These are phyloP conservation scores for Drosophila greeni DNA, from an alignment of 2,888 invertebrate genomes.

Conservation along the genomic window DNA sequence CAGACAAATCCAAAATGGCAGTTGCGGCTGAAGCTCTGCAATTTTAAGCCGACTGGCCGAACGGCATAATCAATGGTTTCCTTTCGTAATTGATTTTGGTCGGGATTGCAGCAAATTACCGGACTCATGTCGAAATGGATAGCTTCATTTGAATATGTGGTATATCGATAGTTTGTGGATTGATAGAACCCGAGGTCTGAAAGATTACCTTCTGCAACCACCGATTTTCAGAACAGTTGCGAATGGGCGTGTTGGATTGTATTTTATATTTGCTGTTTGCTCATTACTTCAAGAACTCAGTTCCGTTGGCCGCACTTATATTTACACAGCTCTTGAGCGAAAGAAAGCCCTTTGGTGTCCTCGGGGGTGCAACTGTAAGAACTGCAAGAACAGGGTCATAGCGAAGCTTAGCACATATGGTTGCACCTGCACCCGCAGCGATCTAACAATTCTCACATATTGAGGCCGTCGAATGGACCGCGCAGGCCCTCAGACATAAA, in stretches of 20 bases:
- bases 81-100: constrained; percentile 46
- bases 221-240: not conserved
- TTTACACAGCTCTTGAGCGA: constrained; percentile 52
- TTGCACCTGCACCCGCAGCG: constrained; percentile 38
- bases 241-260: not conserved
- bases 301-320: constrained; percentile 41
- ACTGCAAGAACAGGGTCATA: not conserved
- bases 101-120: constrained; percentile 51
- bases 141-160: constrained; percentile 13
- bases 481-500: not conserved
- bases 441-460: constrained; percentile 49
- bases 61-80: constrained; percentile 61
- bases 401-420: not conserved
- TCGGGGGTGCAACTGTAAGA: constrained; percentile 2
- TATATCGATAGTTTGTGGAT: constrained; percentile 35
- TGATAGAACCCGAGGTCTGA: constrained; percentile 45
- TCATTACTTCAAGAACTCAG: constrained; percentile 50
- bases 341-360: constrained; percentile 4
- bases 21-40: constrained; percentile 38
- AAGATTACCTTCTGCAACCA: not conserved
- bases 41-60: constrained; percentile 40
- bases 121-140: constrained; percentile 11
- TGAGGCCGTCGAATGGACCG: constrained; percentile 46
- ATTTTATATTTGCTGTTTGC: constrained; percentile 50
- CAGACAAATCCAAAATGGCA: constrained; percentile 63